These are phyloP conservation scores for Misgurnus anguillicaudatus DNA, from an alignment of 2,113 vertebrate species.

Conservation along the genomic window DNA sequence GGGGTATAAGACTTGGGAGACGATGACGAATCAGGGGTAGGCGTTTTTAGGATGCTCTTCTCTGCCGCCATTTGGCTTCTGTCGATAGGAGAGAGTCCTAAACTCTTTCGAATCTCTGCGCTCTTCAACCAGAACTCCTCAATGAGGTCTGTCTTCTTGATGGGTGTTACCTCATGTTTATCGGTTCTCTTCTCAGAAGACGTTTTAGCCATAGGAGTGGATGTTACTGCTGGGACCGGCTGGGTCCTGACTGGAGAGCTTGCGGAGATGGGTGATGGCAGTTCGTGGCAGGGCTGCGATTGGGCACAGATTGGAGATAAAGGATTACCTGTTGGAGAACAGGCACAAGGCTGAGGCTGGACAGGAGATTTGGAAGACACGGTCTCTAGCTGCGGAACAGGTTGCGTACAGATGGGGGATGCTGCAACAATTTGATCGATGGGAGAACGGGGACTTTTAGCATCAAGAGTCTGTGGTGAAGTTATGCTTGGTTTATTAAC, in stretches of 20 bases:
- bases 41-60: constrained; percentile 54
- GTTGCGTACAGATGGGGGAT: constrained; percentile 84
- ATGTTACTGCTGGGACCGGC: constrained; percentile 81
- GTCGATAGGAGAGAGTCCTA: constrained; percentile 86
- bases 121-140: constrained; percentile 98
- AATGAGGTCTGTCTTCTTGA: constrained; percentile 86
- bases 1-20: constrained; percentile 68
- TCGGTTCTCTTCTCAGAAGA: constrained; percentile 60
- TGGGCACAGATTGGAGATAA: constrained; percentile 89
- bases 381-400: constrained; percentile 75
- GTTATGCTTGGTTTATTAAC: constrained; percentile 60
- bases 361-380: constrained; percentile 66
- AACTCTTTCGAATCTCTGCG: constrained; percentile 90
- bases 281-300: constrained; percentile 82
- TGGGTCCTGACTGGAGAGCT: constrained; percentile 89
- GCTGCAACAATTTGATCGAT: constrained; percentile 42
- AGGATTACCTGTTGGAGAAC: constrained; percentile 67
- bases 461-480: constrained; percentile 45
- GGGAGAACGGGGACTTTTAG: constrained; percentile 53
- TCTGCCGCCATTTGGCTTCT: constrained; percentile 77
- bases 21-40: constrained; percentile 50
- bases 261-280: constrained; percentile 74
- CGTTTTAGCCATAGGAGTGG: constrained; percentile 79
- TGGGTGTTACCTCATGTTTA: constrained; percentile 71
- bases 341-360: constrained; percentile 67